Evolutionary conservation across 2,888 invertebrate genomes (phyloP), one percentile per base, ranked within the genome.

Genomic region (Quadroppia sp.): DNA sequence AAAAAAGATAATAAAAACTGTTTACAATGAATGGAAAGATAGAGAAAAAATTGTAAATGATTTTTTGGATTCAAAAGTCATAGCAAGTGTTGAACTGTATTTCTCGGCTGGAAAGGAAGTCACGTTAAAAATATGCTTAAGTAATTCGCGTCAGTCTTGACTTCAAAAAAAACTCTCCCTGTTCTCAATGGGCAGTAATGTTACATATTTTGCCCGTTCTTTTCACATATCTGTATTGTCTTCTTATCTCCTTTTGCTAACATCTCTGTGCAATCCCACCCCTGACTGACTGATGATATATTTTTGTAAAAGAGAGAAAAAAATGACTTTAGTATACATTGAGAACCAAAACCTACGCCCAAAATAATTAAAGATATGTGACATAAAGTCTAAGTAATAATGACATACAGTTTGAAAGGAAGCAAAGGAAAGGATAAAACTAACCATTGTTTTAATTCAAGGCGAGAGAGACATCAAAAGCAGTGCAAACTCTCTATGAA

Each of bases 371-470:
- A 40, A 40, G 30, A 17, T 13, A n/a, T 64, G 20, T 64, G 64
- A 64, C 40, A 64, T 61, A 61, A 32, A 17, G 25, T 2, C 56
- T 40, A 64, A 64, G 64, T n/a, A 64, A 23, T 59, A 59, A 36
- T 42, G 25, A 67, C 25, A 67, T 40, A 23, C 3, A 67, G 3
- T 9, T n/a, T 40, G 11, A 69, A 28, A 69, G 69, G 69, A 69
- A 69, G 69, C 69, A 69, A 69, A 69, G 69, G 69, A 69, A 45
- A n/a, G n/a, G n/a, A n/a, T n/a, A n/a, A n/a, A 69, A 69, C 69
- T 45, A 1, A 23, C 25, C 28, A 15, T 69, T 69, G 69, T 69
- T 69, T 42, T 45, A 45, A 69, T 69, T 69, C 69, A 69, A 69
- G 42, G 45, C 6, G 40, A 45, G 40, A 40, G 20, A 69, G 28